These are phyloP conservation scores for Oncorhynchus masou DNA, from an alignment of 2,113 vertebrate genomes.

Conservation along the genomic window DNA sequence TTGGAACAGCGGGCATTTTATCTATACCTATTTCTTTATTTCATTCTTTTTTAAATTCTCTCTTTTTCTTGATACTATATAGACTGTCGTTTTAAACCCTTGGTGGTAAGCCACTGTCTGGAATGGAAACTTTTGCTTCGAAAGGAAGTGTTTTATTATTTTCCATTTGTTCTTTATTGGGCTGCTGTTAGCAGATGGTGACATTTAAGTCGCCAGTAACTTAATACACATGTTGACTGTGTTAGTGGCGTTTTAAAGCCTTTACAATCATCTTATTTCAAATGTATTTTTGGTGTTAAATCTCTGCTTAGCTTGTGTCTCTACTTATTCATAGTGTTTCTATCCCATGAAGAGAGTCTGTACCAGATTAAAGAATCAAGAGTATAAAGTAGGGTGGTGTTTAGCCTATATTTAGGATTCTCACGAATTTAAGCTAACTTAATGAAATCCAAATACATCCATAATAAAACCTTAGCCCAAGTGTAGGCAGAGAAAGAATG, in stretches of 20 bases:
- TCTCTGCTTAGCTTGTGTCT: not conserved
- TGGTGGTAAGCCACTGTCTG: constrained; percentile 52
- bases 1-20: not conserved
- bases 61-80: constrained; percentile 2
- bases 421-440: constrained; percentile 11
- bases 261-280: too few relatives aligned
- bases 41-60: not conserved
- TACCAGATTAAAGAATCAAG: not conserved
- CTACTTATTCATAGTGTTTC: not conserved
- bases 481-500: constrained; percentile 30
- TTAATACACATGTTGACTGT: constrained; percentile 11
- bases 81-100: constrained; percentile 25
- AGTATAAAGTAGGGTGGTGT: not conserved
- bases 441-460: constrained; percentile 13
- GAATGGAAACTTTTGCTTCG: constrained; percentile 34
- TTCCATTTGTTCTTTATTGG: constrained; percentile 44
- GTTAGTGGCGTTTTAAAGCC: not conserved
- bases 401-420: not conserved
- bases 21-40: not conserved
- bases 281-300: not conserved
- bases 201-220: constrained; percentile 18
- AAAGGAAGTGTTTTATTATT: constrained; percentile 25
- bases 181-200: constrained; percentile 42
- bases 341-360: not conserved
- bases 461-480: constrained; percentile 1